phyloP scores from a whole-genome alignment of 37 sponge, comb jelly and placozoan species.

The Haliclona indistincta region DNA sequence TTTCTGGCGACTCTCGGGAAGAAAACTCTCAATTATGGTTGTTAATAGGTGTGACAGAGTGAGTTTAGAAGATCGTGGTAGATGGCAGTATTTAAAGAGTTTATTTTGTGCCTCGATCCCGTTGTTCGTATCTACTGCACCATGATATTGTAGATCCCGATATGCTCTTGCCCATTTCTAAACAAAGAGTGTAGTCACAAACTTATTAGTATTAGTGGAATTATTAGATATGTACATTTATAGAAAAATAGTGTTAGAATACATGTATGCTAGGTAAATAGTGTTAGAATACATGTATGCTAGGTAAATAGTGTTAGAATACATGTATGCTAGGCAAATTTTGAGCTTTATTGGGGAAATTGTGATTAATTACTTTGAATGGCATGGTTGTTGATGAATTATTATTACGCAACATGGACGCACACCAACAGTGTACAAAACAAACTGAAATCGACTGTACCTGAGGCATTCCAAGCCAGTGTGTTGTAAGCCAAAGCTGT shows the following conservation, averaged over 20 bases:
- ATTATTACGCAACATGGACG: no score
- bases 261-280: neutral
- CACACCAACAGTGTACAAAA: no score
- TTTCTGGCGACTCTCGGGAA: slow-evolving; percentile 23
- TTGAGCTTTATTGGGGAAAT: no score
- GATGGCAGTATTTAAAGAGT: slow-evolving; percentile 31
- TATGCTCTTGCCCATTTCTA: slow-evolving; percentile 32
- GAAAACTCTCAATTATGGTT: slow-evolving; percentile 13
- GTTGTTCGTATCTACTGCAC: slow-evolving; percentile 23
- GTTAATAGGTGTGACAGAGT: slow-evolving; percentile 4
- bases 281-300: neutral
- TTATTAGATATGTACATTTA: neutral
- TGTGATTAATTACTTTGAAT: no score
- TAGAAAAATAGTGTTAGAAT: neutral
- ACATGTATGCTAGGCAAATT: neutral
- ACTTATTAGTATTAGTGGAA: neutral
- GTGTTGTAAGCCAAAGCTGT: slow-evolving; percentile 1
- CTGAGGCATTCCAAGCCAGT: slow-evolving; percentile 1
- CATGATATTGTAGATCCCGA: slow-evolving; percentile 10
- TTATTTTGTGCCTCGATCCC: slow-evolving; percentile 34
- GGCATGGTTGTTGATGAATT: no score
- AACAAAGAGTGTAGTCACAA: neutral
- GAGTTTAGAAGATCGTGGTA: neutral
- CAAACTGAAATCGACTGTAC: neutral
- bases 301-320: neutral